Conservation (phyloP, 2,888 invertebrate species). For the Coremacera marginata region DNA sequence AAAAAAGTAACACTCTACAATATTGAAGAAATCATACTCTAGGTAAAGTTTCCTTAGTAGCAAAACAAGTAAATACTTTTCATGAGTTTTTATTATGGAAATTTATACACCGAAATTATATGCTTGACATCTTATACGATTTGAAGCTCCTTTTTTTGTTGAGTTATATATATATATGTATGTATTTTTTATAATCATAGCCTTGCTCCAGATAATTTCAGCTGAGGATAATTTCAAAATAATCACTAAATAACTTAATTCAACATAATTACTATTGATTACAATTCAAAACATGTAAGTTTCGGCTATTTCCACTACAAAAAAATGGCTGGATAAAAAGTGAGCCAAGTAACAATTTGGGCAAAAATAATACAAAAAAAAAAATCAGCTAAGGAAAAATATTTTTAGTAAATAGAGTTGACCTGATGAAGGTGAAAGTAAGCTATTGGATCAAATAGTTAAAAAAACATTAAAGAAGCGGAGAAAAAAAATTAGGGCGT, state of each 20-base stretch:
- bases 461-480: neutral
- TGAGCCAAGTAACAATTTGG: neutral
- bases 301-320: too few species aligned
- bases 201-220: neutral
- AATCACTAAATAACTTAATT: conserved; percentile 59
- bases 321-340: conserved; percentile 28
- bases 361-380: neutral
- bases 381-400: neutral
- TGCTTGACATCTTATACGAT: too few species aligned
- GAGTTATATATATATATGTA: too few species aligned
- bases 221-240: conserved; percentile 42
- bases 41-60: too few species aligned
- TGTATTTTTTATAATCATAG: neutral
- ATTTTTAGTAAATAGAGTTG: too few species aligned
- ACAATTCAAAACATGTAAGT: conserved; percentile 38
- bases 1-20: too few species aligned
- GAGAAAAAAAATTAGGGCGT: too few species aligned
- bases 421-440: neutral
- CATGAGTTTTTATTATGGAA: too few species aligned
- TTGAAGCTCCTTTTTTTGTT: neutral
- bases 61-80: too few species aligned
- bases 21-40: too few species aligned
- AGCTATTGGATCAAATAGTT: neutral
- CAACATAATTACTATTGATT: conserved; percentile 56
- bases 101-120: too few species aligned